Percentiles rank a stretch among this genome's conserved stretches.
phyloP scores from a whole-genome alignment of 2,797 vertebrate genomes.

The Eulemur coronatus region DNA sequence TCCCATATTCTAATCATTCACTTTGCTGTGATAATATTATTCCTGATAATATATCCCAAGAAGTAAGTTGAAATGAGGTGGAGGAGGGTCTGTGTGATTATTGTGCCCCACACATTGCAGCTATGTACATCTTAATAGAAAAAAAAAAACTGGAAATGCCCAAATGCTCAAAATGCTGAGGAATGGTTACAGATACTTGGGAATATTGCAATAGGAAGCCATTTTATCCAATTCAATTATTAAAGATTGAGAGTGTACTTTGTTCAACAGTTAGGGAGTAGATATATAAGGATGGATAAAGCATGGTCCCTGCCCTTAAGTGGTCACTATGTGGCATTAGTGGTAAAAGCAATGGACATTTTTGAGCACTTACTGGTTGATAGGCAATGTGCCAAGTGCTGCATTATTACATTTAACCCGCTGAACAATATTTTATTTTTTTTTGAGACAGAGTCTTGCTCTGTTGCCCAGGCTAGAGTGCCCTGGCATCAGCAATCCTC shows the following conservation, averaged over 20 bases:
- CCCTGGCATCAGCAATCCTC: too few species aligned
- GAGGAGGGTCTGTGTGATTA: background rate
- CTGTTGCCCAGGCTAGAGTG: too few species aligned
- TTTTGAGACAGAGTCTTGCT: too few species aligned
- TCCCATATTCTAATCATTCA: background rate
- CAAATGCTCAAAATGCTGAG: background rate
- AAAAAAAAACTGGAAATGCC: background rate
- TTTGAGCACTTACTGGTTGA: background rate
- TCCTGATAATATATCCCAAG: background rate
- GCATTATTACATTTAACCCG: background rate
- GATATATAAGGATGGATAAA: background rate
- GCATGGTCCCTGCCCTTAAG: background rate
- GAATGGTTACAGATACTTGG: background rate
- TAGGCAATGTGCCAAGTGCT: background rate
- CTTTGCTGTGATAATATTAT: background rate
- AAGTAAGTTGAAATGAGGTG: background rate
- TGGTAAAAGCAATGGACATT: background rate
- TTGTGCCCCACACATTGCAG: background rate
- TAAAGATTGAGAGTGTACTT: background rate
- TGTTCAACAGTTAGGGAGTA: background rate
- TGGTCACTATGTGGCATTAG: background rate
- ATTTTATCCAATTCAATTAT: background rate
- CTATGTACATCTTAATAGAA: background rate
- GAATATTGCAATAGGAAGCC: background rate
- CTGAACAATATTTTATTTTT: background rate